Percentiles rank a stretch among this genome's conserved stretches.
Evolutionary conservation across 2,888 invertebrate species (phyloP).

Genomic region (Aleiodes leptofemur): DNA sequence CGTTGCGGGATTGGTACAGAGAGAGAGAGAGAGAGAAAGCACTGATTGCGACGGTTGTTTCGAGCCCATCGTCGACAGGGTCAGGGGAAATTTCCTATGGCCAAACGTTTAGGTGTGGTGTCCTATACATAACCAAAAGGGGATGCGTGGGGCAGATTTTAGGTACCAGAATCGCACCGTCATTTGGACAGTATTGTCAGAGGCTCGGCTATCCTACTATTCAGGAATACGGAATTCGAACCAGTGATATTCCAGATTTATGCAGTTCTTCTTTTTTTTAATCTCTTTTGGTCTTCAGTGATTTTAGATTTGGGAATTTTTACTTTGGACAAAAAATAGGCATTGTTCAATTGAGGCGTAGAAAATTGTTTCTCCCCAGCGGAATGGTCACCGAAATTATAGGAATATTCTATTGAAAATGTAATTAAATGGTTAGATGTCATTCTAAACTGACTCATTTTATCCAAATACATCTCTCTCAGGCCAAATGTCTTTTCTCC

Average conservation of each 20-base stretch:
- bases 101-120: constrained; percentile 57
- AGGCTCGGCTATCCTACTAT: constrained; percentile 65
- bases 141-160: constrained; percentile 18
- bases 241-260: constrained; percentile 54
- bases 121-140: constrained; percentile 32
- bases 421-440: too few species aligned
- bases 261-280: constrained; percentile 53
- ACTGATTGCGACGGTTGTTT: constrained; percentile 54
- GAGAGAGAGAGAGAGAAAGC: constrained; percentile 20
- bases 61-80: constrained; percentile 63
- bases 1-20: constrained; percentile 35
- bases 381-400: neutral
- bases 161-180: constrained; percentile 59
- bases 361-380: neutral
- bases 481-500: too few species aligned
- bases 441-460: too few species aligned
- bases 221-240: constrained; percentile 71
- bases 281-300: constrained; percentile 1
- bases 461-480: too few species aligned
- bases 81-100: constrained; percentile 66
- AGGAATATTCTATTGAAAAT: too few species aligned
- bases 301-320: neutral
- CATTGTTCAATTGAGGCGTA: too few species aligned
- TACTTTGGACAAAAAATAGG: neutral
- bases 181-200: constrained; percentile 72